Evolutionary conservation across 2,888 invertebrate genomes (phyloP), one percentile per base, ranked within the genome.

Genomic region (Agriopis leucophaearia): DNA sequence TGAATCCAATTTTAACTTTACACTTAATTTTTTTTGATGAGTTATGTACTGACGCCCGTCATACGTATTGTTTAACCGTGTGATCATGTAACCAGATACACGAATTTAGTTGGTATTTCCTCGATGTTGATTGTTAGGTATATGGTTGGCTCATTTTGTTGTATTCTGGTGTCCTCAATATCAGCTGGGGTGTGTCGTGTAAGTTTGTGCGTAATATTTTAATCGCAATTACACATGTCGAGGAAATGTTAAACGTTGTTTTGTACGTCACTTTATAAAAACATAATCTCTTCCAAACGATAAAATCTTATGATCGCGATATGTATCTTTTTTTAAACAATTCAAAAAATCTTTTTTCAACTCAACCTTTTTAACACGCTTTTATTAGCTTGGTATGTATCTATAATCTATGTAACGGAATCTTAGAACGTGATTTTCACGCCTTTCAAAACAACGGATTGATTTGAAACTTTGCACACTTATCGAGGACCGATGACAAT

Each of bases 101-200:
- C 47, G 70, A 68, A 69, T 74, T 55, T 73, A 66, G 68, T 67
- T 64, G 62, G 51, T 62, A 66, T 72, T 74, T 75, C 71, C 73
- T 75, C 67, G 64, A 51, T 66, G 45, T 62, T 56, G 66, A 67
- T 69, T 70, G 65, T 69, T 69, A 57, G 35, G 50, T 59, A 57
- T 9, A 38, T 38, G 64, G 69, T 62, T 69, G 44, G 69, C 50
- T 51, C 61, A 66, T 66, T 69, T 66, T 64, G 64, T 69, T 67
- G 60, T 68, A 56, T 69, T 67, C 70, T 70, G 57, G 54, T 69
- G 75, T 65, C 64, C 73, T 72, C 67, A 69, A 73, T 75, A 65
- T 12, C 72, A 66, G 68, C 63, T 71, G 70, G 64, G 59, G 66
- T 72, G 71, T 71, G 55, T 65, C 71, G 65, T 52, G 58, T 40